Percentiles rank a stretch among this genome's conserved stretches.
Evolutionary conservation across 2,888 invertebrate species (phyloP).

Genomic region (Eremobia ochroleuca): DNA sequence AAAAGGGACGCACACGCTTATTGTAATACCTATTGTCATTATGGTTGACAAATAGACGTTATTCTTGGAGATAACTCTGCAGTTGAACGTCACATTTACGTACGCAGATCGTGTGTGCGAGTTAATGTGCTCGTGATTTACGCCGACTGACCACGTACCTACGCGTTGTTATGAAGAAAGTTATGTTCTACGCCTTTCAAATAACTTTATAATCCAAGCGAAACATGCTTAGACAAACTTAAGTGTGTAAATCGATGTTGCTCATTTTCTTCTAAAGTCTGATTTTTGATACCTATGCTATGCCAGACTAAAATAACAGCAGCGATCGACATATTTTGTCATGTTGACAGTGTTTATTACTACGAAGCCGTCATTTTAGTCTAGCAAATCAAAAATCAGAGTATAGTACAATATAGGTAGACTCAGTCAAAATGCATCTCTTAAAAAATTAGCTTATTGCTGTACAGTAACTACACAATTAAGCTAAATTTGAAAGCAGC

Average conservation of each 20-base stretch:
- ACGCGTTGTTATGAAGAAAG: slow-evolving; percentile 16
- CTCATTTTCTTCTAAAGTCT: not conserved
- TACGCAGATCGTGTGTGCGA: slow-evolving; percentile 37
- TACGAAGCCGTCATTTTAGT: not conserved
- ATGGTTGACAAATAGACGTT: slow-evolving; percentile 16
- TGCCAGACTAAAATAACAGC: not conserved
- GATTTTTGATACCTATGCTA: not conserved
- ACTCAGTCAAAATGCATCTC: not conserved
- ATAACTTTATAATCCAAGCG: not conserved
- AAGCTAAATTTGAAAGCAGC: not conserved
- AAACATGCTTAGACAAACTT: not conserved
- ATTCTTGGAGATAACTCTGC: slow-evolving; percentile 27
- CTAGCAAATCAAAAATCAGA: not conserved
- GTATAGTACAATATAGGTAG: not conserved
- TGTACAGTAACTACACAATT: no score
- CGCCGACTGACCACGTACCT: slow-evolving; percentile 38
- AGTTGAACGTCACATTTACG: slow-evolving; percentile 61
- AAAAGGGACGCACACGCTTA: slow-evolving; percentile 20
- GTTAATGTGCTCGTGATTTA: slow-evolving; percentile 22
- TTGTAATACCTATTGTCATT: slow-evolving; percentile 20
- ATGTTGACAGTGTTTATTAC: no score
- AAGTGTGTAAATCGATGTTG: not conserved
- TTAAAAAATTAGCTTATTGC: no score
- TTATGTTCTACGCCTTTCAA: not conserved
- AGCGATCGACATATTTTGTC: not conserved